These are phyloP conservation scores for Habropoda laboriosa DNA, from an alignment of 1,140 invertebrate genomes.

Conservation along the genomic window DNA sequence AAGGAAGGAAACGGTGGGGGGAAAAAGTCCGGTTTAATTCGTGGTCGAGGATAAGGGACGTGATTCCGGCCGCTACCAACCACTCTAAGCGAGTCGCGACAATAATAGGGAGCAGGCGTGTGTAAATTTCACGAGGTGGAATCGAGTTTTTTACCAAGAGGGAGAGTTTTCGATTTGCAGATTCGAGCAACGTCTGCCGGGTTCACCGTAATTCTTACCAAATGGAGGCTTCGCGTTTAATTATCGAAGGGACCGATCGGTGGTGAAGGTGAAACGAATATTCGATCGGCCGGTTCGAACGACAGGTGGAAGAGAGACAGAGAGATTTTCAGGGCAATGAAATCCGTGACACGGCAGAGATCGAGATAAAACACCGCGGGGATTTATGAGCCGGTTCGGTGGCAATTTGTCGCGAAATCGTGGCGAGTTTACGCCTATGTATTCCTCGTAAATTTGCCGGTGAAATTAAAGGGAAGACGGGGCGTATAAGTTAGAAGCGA, in stretches of 20 bases:
- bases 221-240: not conserved
- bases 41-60: not conserved
- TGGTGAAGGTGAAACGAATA: not conserved
- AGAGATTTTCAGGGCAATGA: not conserved
- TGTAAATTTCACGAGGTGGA: conserved; percentile 5
- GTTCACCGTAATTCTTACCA: too few species aligned
- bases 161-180: not conserved
- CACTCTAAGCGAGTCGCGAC: not conserved
- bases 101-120: conserved; percentile 4
- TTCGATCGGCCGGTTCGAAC: not conserved
- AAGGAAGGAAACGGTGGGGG: too few species aligned
- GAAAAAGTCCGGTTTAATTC: conserved; percentile 9
- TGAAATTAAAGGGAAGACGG: not conserved
- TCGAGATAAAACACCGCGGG: not conserved
- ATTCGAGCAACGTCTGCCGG: too few species aligned
- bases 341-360: not conserved
- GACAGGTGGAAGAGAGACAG: not conserved
- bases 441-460: conserved; percentile 9
- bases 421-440: not conserved
- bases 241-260: not conserved
- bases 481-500: conserved; percentile 2
- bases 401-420: conserved; percentile 11
- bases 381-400: not conserved
- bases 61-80: not conserved
- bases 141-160: not conserved